A percentile compares a stretch with the other conserved stretches of the same genome.
Evolutionary conservation across 2,797 vertebrate species (phyloP).

Genomic region (Nyctibius grandis): DNA sequence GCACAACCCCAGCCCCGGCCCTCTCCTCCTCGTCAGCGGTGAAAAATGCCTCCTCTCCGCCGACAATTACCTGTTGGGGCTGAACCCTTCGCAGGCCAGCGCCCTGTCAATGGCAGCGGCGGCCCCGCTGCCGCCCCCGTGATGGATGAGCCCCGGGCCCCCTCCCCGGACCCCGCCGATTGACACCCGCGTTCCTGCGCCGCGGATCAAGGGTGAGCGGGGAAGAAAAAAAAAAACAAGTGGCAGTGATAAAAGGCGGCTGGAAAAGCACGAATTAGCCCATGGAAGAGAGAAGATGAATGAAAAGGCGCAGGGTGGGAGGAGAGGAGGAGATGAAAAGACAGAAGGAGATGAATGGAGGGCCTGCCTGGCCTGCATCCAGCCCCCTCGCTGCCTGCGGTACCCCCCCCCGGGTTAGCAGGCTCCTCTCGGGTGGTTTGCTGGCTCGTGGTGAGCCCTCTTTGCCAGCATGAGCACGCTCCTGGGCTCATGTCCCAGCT

Average conservation of each 20-base stretch:
- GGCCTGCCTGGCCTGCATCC: fast-evolving
- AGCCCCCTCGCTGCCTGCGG: fast-evolving
- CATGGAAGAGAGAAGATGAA: neutral
- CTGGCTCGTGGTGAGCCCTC: neutral
- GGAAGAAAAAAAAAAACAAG: too few species aligned
- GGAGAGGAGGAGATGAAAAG: neutral
- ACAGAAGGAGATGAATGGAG: neutral
- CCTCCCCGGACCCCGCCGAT: neutral
- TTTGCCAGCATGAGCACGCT: neutral
- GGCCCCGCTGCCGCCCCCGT: neutral
- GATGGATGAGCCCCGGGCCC: conserved; percentile 4
- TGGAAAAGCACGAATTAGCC: neutral
- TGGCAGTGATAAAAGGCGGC: neutral
- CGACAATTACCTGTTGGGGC: neutral
- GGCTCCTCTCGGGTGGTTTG: neutral
- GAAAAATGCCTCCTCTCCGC: neutral
- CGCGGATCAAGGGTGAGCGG: neutral
- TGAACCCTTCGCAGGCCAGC: neutral
- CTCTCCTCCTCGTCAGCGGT: neutral
- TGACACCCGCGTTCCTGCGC: neutral
- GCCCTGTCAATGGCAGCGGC: neutral
- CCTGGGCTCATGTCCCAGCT: neutral
- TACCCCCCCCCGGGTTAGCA: fast-evolving
- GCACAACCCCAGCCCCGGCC: neutral
- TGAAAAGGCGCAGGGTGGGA: neutral